Base-by-base conservation (phyloP, 1,140 invertebrate species). In the Palaemon carinicauda region DNA sequence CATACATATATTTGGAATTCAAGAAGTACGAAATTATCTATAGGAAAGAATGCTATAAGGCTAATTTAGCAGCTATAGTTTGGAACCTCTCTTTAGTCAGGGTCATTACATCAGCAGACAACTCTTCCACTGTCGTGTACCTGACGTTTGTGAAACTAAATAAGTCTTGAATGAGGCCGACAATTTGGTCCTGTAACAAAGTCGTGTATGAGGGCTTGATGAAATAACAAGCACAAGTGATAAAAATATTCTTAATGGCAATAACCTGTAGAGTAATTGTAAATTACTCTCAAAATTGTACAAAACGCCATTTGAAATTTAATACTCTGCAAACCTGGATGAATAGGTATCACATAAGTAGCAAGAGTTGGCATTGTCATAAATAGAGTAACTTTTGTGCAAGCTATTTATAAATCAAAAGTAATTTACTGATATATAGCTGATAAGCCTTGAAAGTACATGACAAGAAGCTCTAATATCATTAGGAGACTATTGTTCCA, bases 121-220 rank as follows among this genome's bases (percentile, higher is more conserved):
- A 92, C 60, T 97, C 95, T 89, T 98, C 96, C 5, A 98, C 94
- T n/a, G 92, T 95, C 0, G 96, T 97, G 91, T 96, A 99, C 33
- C 97, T 94, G 89, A 96, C 96, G 91, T 96, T 96, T 88, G 97
- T 95, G 91, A 98, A 98, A 92, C 95, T 97, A 92, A 98, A 99
- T 89, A 98, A 95, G 91, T 99, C 97, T 31, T 93, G 92, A 54
- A 99, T 94, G 90, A 98, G 98, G 52, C 95, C 95, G 60, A 97
- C 94, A 3, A 98, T 94, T 92, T 98, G 95, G 87, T 97, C 95
- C 92, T 97, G 91, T 21, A n/a, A 17, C 21, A 15, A n/a, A n/a
- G 56, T 9, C 41, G 1, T 52, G 50, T 33, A 29, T 69, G 24
- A 71, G 56, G 29, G 24, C 12, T 19, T 81, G 17, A 51, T 17